Evolutionary conservation across 2,888 invertebrate genomes (phyloP), one percentile per base, ranked within the genome.

Genomic region (Buathra laborator): DNA sequence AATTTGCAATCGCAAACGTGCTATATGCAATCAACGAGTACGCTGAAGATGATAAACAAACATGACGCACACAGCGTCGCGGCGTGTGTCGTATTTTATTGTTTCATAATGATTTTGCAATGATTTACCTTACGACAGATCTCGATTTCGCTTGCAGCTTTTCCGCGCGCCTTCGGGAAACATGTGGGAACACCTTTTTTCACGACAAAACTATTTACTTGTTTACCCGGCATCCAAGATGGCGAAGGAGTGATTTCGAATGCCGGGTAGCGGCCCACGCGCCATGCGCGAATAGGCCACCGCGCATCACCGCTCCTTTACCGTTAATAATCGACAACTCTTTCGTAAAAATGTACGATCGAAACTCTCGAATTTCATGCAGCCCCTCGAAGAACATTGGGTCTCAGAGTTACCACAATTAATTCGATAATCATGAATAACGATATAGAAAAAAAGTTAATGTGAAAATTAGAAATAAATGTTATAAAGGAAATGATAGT

Each of bases 151-250:
- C 10, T 53, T 53, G 16, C 53, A 53, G 7, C 16, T 4, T 7
- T n/a, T 16, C 7, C 19, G 16, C 16, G 16, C 0, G 5, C 1
- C 53, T 19, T 16, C 9, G 19, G 53, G 53, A 19, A 53, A 24
- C 53, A 53, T 53, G 19, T 19, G 53, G 16, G 53, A 53, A 53
- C 53, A 53, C 53, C 24, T 53, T 53, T 53, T 16, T 53, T 19
- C 16, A 53, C 6, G 19, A 3, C n/a, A 53, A 16, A 19, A 53
- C 53, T 19, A 53, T 24, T 24, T 24, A 24, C 24, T 44, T 53
- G 19, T 53, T 53, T 7, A 9, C 53, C 19, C 19, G 53, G 19
- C 53, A 10, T 19, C n/a, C 53, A 51, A 51, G 6, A 51, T 19
- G 19, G 53, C 53, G 19, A 53, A 53, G 2, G 6, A n/a, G 16